phyloP scores from a whole-genome alignment of 2,113 vertebrate species.

The Pogonocichla stellata region DNA sequence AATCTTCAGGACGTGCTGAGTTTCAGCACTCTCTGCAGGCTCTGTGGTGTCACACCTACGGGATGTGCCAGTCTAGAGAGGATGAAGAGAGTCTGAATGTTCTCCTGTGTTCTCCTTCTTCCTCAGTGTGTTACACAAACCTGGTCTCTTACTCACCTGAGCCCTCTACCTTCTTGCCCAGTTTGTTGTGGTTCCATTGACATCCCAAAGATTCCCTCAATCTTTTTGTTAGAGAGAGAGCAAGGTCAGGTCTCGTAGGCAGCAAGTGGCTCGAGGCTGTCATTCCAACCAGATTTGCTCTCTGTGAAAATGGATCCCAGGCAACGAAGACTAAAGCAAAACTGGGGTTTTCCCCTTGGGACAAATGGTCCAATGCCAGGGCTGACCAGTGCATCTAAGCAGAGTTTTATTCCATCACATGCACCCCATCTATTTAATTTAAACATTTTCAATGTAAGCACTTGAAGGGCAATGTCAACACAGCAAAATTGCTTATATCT shows the following conservation, averaged over 20 bases:
- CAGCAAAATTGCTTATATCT: background rate
- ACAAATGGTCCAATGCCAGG: background rate
- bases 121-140: background rate
- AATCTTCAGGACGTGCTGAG: background rate
- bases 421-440: background rate
- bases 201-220: background rate
- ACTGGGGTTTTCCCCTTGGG: background rate
- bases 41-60: background rate
- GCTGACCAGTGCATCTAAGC: background rate
- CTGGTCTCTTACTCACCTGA: background rate
- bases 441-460: background rate
- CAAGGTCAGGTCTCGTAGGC: background rate
- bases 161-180: background rate
- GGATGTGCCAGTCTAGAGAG: background rate
- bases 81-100: fast-evolving
- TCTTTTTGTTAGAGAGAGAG: background rate
- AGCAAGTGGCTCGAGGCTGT: background rate
- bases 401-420: background rate
- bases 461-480: background rate
- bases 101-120: no score
- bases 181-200: background rate
- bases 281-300: background rate
- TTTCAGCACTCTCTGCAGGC: background rate
- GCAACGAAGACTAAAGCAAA: background rate
- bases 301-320: background rate